phyloP scores from a whole-genome alignment of 30 jellyfish, hydroid and myxozoan genomes.

The Aurelia aurita region DNA sequence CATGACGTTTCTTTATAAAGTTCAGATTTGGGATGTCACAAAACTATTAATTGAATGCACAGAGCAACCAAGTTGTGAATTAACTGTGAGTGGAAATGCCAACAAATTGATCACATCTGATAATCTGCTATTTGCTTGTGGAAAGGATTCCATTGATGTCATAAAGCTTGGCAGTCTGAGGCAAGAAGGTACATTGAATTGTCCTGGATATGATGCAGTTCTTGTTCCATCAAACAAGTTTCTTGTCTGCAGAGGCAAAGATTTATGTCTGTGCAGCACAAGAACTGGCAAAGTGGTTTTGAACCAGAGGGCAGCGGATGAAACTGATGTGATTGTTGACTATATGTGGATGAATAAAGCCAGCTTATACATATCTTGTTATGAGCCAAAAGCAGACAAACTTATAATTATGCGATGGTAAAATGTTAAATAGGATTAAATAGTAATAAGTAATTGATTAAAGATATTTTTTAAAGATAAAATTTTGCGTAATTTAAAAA shows the following conservation, averaged over 20 bases:
- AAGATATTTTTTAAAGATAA: too few species aligned
- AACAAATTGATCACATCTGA: slow-evolving; percentile 52
- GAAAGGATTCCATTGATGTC: slow-evolving; percentile 39
- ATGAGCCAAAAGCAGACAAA: slow-evolving; percentile 21
- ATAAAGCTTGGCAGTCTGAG: slow-evolving; percentile 72
- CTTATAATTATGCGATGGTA: too few species aligned
- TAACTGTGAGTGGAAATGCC: slow-evolving; percentile 30
- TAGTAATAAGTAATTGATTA: too few species aligned
- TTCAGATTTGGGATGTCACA: slow-evolving; percentile 83
- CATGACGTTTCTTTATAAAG: slow-evolving; percentile 42
- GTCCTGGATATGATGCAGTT: slow-evolving; percentile 34
- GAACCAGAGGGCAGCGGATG: slow-evolving; percentile 16
- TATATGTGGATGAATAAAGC: slow-evolving; percentile 51
- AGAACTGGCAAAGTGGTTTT: slow-evolving; percentile 44
- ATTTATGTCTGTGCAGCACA: slow-evolving; percentile 48
- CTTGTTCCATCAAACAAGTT: slow-evolving; percentile 56
- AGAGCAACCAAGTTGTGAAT: neutral
- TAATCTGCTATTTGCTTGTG: slow-evolving; percentile 55
- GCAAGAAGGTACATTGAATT: slow-evolving; percentile 33
- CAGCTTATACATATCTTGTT: slow-evolving; percentile 12
- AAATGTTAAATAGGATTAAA: too few species aligned
- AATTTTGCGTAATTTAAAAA: too few species aligned
- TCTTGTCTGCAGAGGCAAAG: slow-evolving; percentile 45
- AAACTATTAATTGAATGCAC: slow-evolving; percentile 11
- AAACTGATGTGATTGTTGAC: slow-evolving; percentile 36